Conservation (phyloP, 2,113 vertebrate species). For the Embiotoca jacksoni region DNA sequence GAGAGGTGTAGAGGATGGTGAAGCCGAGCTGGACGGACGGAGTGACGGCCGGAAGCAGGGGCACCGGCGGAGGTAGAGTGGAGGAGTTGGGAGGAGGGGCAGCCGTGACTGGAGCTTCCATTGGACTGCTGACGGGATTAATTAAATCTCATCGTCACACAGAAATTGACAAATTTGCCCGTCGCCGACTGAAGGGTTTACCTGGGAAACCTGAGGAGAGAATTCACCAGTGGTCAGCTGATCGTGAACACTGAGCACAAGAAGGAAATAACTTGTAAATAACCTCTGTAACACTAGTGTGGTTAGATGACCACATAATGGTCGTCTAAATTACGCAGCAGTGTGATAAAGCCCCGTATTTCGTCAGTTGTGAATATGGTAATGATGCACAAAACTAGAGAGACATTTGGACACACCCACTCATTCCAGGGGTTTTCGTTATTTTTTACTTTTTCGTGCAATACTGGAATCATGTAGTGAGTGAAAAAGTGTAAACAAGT, state of each 20-base stretch:
- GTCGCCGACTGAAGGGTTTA: neutral
- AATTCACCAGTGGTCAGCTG: neutral
- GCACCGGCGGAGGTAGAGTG: constrained; percentile 62
- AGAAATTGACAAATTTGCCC: neutral
- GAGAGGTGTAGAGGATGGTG: constrained; percentile 86
- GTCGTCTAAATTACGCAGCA: no score
- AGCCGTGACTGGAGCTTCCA: constrained; percentile 57
- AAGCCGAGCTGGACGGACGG: constrained; percentile 90
- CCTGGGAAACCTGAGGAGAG: constrained; percentile 13
- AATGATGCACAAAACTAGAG: no score
- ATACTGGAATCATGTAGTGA: no score
- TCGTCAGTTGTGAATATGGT: no score
- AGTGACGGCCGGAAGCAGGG: constrained; percentile 87
- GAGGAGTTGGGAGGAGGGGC: constrained; percentile 46
- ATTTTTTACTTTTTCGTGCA: no score
- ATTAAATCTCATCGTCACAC: constrained; percentile 35
- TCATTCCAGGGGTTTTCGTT: no score
- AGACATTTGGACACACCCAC: no score
- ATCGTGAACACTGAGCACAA: neutral
- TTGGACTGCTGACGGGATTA: constrained; percentile 11
- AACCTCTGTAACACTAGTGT: no score
- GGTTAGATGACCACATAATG: no score
- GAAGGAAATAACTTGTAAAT: no score
- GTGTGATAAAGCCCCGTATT: no score
- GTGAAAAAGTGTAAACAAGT: no score